Evolutionary conservation across 2,888 invertebrate species (phyloP).

Genomic region (Hirtodrosophila trivittata): DNA sequence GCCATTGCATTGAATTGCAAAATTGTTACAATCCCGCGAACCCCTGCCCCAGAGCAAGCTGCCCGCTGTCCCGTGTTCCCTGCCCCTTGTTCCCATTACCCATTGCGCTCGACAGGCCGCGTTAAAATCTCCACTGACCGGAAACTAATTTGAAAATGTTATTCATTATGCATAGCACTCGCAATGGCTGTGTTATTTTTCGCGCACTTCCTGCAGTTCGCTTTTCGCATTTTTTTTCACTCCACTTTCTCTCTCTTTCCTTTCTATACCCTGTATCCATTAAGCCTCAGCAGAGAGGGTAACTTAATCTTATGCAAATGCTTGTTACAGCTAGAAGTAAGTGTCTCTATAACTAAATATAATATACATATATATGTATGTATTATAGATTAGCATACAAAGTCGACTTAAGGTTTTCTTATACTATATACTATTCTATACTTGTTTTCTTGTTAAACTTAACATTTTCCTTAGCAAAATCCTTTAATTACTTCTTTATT

Average conservation of each 20-base stretch:
- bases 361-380: too few relatives aligned
- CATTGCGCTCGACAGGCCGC: constrained; percentile 64
- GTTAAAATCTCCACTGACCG: constrained; percentile 76
- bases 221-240: constrained; percentile 29
- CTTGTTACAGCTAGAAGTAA: too few relatives aligned
- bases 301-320: neutral
- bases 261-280: constrained; percentile 4
- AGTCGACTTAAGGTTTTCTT: too few relatives aligned
- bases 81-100: neutral
- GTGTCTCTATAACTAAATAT: too few relatives aligned
- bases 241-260: constrained; percentile 5
- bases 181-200: constrained; percentile 51
- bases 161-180: constrained; percentile 73
- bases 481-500: too few relatives aligned
- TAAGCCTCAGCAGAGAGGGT: neutral
- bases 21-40: constrained; percentile 29
- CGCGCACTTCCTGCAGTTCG: constrained; percentile 44
- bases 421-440: too few relatives aligned
- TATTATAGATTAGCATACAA: too few relatives aligned
- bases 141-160: constrained; percentile 79
- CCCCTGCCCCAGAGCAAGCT: neutral
- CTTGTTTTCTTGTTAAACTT: too few relatives aligned
- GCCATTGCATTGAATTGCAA: constrained; percentile 43
- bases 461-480: too few relatives aligned
- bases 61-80: neutral